phyloP scores from a whole-genome alignment of 2,888 invertebrate genomes.

The Ormyrus thymus region DNA sequence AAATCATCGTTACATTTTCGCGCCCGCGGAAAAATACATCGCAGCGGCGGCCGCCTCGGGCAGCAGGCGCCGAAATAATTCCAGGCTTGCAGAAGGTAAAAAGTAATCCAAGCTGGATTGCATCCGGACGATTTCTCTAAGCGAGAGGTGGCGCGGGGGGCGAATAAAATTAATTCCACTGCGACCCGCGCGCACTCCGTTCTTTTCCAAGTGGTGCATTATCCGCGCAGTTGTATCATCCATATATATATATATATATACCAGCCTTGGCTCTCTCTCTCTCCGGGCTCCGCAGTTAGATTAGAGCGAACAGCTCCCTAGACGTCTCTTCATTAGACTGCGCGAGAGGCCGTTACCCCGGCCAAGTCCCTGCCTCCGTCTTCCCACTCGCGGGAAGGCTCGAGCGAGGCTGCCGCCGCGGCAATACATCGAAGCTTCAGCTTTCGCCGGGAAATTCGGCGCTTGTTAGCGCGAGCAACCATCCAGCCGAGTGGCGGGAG shows the following conservation, averaged over 20 bases:
- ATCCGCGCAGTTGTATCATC: slow-evolving; percentile 41
- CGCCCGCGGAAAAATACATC: slow-evolving; percentile 51
- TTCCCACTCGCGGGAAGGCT: too few species aligned
- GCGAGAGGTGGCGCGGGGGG: background rate
- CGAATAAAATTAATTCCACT: slow-evolving; percentile 61
- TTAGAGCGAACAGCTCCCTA: slow-evolving; percentile 71
- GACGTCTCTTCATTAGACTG: slow-evolving; percentile 71
- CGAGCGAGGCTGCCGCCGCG: background rate
- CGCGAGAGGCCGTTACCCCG: slow-evolving; percentile 61
- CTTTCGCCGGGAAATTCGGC: background rate
- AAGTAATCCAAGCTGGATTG: slow-evolving; percentile 21
- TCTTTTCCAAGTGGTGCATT: slow-evolving; percentile 27
- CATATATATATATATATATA: too few species aligned
- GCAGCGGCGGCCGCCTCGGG: background rate
- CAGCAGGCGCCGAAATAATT: too few species aligned
- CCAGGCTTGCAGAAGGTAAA: slow-evolving; percentile 5
- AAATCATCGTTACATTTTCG: slow-evolving; percentile 56
- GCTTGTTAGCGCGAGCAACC: slow-evolving; percentile 1
- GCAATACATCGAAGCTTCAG: background rate
- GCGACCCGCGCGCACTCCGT: too few species aligned
- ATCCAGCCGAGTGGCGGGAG: slow-evolving; percentile 7
- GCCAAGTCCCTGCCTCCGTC: too few species aligned
- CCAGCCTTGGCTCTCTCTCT: too few species aligned
- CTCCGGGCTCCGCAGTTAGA: slow-evolving; percentile 63
- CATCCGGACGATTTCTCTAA: slow-evolving; percentile 20